Base-by-base conservation (phyloP, 2,113 vertebrate species). In the Serinus canaria region DNA sequence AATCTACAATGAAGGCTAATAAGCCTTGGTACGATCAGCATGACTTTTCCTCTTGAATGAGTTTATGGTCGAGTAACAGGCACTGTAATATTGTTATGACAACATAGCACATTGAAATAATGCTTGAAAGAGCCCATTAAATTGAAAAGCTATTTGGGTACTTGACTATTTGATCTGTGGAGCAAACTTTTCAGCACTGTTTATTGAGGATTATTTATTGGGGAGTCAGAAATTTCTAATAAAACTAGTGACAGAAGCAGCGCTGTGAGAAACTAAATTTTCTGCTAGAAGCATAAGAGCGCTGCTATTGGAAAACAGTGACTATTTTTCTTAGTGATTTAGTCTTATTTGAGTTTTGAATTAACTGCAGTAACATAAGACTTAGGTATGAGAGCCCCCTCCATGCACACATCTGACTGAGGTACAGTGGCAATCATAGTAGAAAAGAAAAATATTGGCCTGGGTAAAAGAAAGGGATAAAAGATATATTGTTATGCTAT, bases 41-140 rank as follows among this genome's bases (percentile, higher is more conserved):
- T 67, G 73, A 81, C 39, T 87, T 92, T 92, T 96, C n/a, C 68
- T 77, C 77, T 89, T 89, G 60, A 77, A 67, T 68, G 77, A 78
- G 52, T 92, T 87, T 70, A 78, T 82, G 52, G 70, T 63, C 50
- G 63, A 89, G 63, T 75, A 87, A 90, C 27, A 72, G 87, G 23
- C 66, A 79, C 25, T 67, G 47, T 67, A 86, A 67, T 90, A 84
- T 33, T 82, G 35, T 89, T 92, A 79, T 73, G 79, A 86, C 70
- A 88, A 52, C 17, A 60, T 25, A 92, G 56, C 79, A 85, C 67
- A 52, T 19, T 74, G 64, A 89, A 93, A 74, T 89, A 84, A 91
- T 81, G 28, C 59, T 87, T 87, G 73, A 66, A 80, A 76, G 59
- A 52, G 64, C 53, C 68, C 11, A 15, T 91, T 73, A 87, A 89